Conservation (phyloP, 2,888 invertebrate genomes). For the Polylopha cassiicola region DNA sequence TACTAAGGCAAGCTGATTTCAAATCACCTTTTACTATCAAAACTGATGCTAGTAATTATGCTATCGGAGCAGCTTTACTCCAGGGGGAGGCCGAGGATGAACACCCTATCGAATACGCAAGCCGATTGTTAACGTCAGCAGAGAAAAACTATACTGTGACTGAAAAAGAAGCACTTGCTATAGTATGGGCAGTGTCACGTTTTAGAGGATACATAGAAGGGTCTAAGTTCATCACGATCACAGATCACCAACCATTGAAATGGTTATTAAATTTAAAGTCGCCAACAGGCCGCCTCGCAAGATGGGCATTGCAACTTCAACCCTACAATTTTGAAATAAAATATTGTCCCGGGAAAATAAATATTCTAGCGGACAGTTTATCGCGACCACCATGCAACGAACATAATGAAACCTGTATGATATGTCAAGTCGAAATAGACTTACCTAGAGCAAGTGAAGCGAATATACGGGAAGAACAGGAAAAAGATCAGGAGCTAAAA, state of each 20-base stretch:
- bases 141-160: slow-evolving; percentile 44
- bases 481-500: background rate
- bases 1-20: slow-evolving; percentile 25
- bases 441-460: background rate
- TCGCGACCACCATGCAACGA: slow-evolving; percentile 30
- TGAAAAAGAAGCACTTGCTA: slow-evolving; percentile 36
- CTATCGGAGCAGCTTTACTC: slow-evolving; percentile 30
- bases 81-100: slow-evolving; percentile 31
- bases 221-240: slow-evolving; percentile 36
- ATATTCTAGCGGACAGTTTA: slow-evolving; percentile 48
- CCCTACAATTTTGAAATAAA: slow-evolving; percentile 40
- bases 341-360: slow-evolving; percentile 42
- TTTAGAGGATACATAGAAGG: slow-evolving; percentile 37
- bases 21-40: slow-evolving; percentile 24
- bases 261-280: slow-evolving; percentile 46
- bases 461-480: background rate
- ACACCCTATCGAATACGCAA: slow-evolving; percentile 30
- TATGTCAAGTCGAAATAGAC: background rate
- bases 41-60: slow-evolving; percentile 36
- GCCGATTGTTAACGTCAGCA: slow-evolving; percentile 15
- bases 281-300: slow-evolving; percentile 43
- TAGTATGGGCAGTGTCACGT: slow-evolving; percentile 22
- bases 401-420: background rate
- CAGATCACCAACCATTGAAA: slow-evolving; percentile 53
- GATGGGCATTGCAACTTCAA: slow-evolving; percentile 52